phyloP scores from a whole-genome alignment of 1,140 invertebrate species.

The Nymphalis io region DNA sequence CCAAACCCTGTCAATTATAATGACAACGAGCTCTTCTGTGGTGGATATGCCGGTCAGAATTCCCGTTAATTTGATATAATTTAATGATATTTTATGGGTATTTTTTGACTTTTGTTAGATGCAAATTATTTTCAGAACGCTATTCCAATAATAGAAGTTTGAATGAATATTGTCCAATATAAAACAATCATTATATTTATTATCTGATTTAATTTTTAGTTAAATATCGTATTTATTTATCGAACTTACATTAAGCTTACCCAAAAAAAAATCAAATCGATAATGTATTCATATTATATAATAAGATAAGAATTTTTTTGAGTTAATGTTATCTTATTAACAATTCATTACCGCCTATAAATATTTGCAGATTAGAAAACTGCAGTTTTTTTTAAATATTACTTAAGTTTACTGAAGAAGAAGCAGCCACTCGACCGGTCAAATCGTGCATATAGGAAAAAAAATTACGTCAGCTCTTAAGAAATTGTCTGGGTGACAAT shows the following conservation, averaged over 20 bases:
- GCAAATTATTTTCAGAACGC: too few species aligned
- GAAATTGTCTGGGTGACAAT: slow-evolving; percentile 13
- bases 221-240: too few species aligned
- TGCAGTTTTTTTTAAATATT: background rate
- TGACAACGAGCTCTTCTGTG: slow-evolving; percentile 92
- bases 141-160: too few species aligned
- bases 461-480: slow-evolving; percentile 3
- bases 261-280: too few species aligned
- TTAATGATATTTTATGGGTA: too few species aligned
- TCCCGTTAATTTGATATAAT: background rate
- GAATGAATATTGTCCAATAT: too few species aligned
- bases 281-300: too few species aligned
- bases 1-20: slow-evolving; percentile 96
- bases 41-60: slow-evolving; percentile 89
- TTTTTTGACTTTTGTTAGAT: too few species aligned
- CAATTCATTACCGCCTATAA: background rate
- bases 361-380: background rate
- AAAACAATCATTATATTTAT: too few species aligned
- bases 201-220: too few species aligned
- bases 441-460: background rate
- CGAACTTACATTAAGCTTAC: too few species aligned
- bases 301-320: too few species aligned
- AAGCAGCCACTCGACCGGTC: slow-evolving; percentile 1
- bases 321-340: background rate
- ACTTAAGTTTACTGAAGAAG: background rate